phyloP scores from a whole-genome alignment of 2,797 vertebrate species.

The Pangasius krempfi region DNA sequence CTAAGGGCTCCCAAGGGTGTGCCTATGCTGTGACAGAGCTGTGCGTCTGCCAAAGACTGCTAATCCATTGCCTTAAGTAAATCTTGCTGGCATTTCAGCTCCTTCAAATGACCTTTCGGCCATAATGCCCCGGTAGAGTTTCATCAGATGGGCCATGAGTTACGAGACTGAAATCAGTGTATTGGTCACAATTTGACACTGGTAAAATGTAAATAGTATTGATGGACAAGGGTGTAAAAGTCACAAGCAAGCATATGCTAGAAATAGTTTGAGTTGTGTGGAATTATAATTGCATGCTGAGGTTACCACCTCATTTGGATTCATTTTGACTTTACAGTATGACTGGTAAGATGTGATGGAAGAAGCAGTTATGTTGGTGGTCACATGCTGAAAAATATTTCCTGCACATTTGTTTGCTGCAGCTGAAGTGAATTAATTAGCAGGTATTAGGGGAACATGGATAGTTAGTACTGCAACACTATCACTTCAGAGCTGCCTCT shows the following conservation, averaged over 20 bases:
- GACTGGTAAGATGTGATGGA: background rate
- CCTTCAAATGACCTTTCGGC: conserved; percentile 44
- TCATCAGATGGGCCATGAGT: conserved; percentile 22
- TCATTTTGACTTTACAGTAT: background rate
- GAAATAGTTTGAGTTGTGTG: background rate
- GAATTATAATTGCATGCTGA: conserved; percentile 14
- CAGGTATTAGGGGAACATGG: conserved; percentile 29
- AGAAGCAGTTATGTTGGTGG: conserved; percentile 30
- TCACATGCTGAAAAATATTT: conserved; percentile 39
- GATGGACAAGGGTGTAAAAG: conserved; percentile 35
- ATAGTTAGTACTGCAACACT: conserved; percentile 3
- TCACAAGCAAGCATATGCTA: conserved; percentile 26
- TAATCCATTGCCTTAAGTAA: conserved; percentile 49
- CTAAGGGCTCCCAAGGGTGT: conserved; percentile 51
- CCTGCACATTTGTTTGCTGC: conserved; percentile 30
- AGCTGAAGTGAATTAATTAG: conserved; percentile 41
- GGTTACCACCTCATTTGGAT: conserved; percentile 22
- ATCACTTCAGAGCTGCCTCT: conserved; percentile 8
- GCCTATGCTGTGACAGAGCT: conserved; percentile 31
- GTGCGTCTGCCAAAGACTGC: conserved; percentile 31
- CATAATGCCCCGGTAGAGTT: conserved; percentile 15
- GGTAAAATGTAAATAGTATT: conserved; percentile 37
- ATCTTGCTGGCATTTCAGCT: conserved; percentile 44
- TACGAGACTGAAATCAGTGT: conserved; percentile 1
- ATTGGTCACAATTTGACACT: conserved; percentile 28